Base-by-base conservation (phyloP, 2,113 vertebrate genomes). In the Salminus brasiliensis region DNA sequence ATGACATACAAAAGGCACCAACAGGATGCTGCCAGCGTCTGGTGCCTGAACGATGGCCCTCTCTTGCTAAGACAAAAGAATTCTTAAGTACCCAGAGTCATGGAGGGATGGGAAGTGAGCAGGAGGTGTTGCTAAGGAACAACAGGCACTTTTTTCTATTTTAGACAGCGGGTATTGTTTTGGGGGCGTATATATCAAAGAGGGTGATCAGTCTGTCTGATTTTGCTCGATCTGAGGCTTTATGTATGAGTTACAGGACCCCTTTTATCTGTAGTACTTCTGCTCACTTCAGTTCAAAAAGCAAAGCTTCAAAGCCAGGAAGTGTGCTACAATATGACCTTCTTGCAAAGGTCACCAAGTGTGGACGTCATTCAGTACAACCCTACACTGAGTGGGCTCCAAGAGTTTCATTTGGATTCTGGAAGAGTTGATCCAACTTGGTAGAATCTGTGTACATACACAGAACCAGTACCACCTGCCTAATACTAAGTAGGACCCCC, bases 1-100 rank as follows among this genome's bases (percentile, higher is more conserved):
- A 66, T 25, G 25, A 52, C 23, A 25, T 25, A 59, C 63, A 63
- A 12, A 47, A 43, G 62, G 30, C 62, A 62, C 81, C 79, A 83
- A 88, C 91, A 90, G 90, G 89, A 92, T 90, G 82, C 74, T 36
- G 62, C 53, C 41, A 43, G 25, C 29, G 49, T 69, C 81, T 79
- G 66, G 27, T 59, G 78, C 36, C 68, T 79, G 74, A 86, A 72
- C 78, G 76, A 85, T 32, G 32, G 39, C 32, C 79, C 67, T 63
- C 67, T 18, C 29, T 32, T 18, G 34, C 62, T 67, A 67, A 34
- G 81, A 65, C 70, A 74, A 83, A 76, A 80, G 82, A 71, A 70
- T 70, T 49, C 57, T 78, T 9, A 53, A 78, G 76, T 43, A 34
- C 12, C 29, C 80, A 74, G 30, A 27, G 53, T 82, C 52, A 55